Conservation (phyloP, 2,888 invertebrate species). For the Melangyna quadrimaculata region DNA sequence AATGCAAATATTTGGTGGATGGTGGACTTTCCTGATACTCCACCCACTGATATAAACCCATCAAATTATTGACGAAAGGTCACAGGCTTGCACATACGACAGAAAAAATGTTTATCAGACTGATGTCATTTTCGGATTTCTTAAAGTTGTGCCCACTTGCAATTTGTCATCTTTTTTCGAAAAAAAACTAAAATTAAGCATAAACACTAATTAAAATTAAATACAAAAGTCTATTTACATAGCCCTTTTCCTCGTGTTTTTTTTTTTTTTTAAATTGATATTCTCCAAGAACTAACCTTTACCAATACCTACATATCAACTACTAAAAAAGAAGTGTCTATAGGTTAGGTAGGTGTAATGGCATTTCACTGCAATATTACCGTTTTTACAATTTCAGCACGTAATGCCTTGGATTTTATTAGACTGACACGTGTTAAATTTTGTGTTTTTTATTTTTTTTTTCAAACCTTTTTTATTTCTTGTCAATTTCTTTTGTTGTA, state of each 20-base stretch:
- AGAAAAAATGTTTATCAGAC: too few species aligned
- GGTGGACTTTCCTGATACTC: too few species aligned
- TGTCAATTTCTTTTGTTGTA: constrained; percentile 22
- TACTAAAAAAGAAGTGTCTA: background rate
- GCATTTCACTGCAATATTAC: background rate
- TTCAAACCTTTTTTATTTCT: background rate
- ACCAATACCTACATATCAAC: background rate
- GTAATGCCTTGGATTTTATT: constrained; percentile 43
- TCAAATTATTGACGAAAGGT: too few species aligned
- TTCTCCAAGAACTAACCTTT: background rate
- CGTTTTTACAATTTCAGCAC: constrained; percentile 37
- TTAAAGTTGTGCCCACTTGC: too few species aligned
- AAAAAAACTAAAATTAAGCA: too few species aligned
- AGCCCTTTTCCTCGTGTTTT: background rate
- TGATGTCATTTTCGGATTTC: too few species aligned
- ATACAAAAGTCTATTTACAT: background rate
- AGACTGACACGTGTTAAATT: constrained; percentile 45
- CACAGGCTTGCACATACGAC: too few species aligned
- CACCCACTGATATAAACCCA: too few species aligned
- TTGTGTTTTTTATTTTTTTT: background rate
- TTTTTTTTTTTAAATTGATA: background rate
- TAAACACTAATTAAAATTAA: background rate
- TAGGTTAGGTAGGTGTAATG: background rate
- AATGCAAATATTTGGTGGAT: too few species aligned
- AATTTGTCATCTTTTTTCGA: too few species aligned